Conservation (phyloP, 2,797 vertebrate species). For the Channallabes apus region DNA sequence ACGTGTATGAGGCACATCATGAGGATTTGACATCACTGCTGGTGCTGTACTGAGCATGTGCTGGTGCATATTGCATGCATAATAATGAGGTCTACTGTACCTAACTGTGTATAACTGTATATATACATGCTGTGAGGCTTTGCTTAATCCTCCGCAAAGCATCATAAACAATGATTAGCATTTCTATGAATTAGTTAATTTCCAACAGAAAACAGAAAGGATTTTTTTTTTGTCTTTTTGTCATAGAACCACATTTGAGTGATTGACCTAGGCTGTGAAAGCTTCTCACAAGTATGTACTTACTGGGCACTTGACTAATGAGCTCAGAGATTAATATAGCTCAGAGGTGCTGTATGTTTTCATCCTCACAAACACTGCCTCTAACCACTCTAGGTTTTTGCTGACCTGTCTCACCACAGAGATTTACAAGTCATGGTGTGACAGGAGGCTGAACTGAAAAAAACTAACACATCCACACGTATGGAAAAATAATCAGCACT, state of each 20-base stretch:
- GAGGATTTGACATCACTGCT: background rate
- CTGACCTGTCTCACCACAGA: background rate
- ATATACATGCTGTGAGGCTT: background rate
- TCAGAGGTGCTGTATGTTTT: slow-evolving; percentile 2
- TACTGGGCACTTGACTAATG: slow-evolving; percentile 20
- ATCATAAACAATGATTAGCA: background rate
- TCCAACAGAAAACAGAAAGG: background rate
- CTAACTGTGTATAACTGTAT: background rate
- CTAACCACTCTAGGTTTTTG: background rate
- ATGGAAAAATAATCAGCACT: background rate
- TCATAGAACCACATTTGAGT: background rate
- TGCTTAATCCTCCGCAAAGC: background rate
- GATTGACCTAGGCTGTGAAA: background rate
- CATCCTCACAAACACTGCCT: slow-evolving; percentile 26
- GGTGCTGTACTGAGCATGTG: background rate
- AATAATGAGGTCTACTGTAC: slow-evolving; percentile 22
- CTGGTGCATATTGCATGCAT: slow-evolving; percentile 3
- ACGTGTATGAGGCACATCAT: background rate
- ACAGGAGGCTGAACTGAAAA: background rate
- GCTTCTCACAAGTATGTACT: background rate
- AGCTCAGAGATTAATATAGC: background rate
- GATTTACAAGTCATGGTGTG: background rate
- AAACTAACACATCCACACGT: too few relatives aligned
- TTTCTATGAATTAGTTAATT: background rate
- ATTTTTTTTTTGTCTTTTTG: background rate